These are phyloP conservation scores for Melieria omissa DNA, from an alignment of 2,888 invertebrate genomes.

Conservation along the genomic window DNA sequence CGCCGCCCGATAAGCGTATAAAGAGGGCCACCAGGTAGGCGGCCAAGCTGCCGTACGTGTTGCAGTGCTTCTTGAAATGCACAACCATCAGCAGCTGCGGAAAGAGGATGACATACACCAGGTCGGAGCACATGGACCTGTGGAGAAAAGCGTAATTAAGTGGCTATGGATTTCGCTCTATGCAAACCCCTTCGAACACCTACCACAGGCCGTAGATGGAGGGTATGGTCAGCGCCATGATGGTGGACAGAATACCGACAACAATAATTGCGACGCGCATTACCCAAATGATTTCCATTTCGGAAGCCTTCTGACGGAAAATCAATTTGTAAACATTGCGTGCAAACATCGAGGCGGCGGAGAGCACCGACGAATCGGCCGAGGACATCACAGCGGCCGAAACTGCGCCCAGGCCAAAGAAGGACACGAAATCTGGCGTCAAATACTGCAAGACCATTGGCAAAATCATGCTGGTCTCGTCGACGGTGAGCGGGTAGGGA, in stretches of 20 bases:
- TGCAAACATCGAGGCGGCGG: constrained; percentile 99
- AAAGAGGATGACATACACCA: constrained; percentile 98
- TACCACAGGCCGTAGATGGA: constrained; percentile 98
- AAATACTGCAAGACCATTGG: constrained; percentile 97
- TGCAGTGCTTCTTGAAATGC: constrained; percentile 92
- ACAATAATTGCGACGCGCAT: constrained; percentile 93
- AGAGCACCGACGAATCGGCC: constrained; percentile 97
- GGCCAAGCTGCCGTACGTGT: constrained; percentile 95
- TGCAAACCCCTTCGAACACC: constrained; percentile 54
- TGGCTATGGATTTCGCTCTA: neutral
- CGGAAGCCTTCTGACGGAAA: constrained; percentile 95
- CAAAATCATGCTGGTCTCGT: constrained; percentile 92
- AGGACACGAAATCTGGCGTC: constrained; percentile 95
- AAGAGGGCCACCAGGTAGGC: constrained; percentile 87
- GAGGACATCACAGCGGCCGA: constrained; percentile 99
- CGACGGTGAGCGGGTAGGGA: constrained; percentile 77
- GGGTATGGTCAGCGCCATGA: constrained; percentile 97
- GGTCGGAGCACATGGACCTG: constrained; percentile 97
- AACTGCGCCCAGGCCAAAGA: constrained; percentile 97
- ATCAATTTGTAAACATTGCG: constrained; percentile 98
- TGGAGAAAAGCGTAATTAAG: neutral
- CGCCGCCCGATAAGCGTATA: constrained; percentile 88
- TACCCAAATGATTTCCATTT: constrained; percentile 97
- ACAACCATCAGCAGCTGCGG: constrained; percentile 98
- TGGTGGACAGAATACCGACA: constrained; percentile 90